Base-by-base conservation (phyloP, 2,888 invertebrate genomes). In the Cecidostiba fungosa region DNA sequence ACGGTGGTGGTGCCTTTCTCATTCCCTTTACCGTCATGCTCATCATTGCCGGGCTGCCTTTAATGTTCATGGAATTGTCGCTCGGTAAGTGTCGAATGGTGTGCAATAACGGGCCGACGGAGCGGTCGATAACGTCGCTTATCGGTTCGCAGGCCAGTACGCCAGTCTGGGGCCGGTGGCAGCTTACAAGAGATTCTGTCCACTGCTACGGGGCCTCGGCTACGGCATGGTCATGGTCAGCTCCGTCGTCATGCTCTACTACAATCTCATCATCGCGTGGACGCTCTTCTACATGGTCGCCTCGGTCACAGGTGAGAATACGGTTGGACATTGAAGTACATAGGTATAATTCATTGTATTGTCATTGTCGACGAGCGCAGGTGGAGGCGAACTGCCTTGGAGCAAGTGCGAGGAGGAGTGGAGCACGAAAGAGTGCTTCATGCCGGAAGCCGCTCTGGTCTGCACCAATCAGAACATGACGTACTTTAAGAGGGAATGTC, bases 61-160 rank as follows among this genome's bases (percentile, higher is more conserved):
- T 97, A 10, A 96, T 97, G 95, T 97, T 97, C 91, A 96, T 97
- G 96, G 97, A 97, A 92, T 94, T 97, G n/a, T 96, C 97, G 0
- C 96, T 98, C 87, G 97, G 93, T 92, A 87, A 88, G 87, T n/a
- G n/a, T n/a, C n/a, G n/a, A n/a, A n/a, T n/a, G n/a, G n/a, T n/a
- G n/a, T n/a, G n/a, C n/a, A n/a, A n/a, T n/a, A n/a, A n/a, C n/a
- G n/a, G n/a, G n/a, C n/a, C n/a, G n/a, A n/a, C n/a, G n/a, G n/a
- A n/a, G n/a, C n/a, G n/a, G n/a, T n/a, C n/a, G n/a, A n/a, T n/a
- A n/a, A n/a, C n/a, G n/a, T n/a, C n/a, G n/a, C n/a, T n/a, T n/a
- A n/a, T n/a, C n/a, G n/a, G n/a, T n/a, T n/a, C 0, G 23, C 81
- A 93, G 93, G 97, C 0, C 97, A 98, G 92, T 98, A 96, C 92